These are phyloP conservation scores for Lycocerus yunnanus DNA, from an alignment of 2,888 invertebrate species.

Conservation along the genomic window DNA sequence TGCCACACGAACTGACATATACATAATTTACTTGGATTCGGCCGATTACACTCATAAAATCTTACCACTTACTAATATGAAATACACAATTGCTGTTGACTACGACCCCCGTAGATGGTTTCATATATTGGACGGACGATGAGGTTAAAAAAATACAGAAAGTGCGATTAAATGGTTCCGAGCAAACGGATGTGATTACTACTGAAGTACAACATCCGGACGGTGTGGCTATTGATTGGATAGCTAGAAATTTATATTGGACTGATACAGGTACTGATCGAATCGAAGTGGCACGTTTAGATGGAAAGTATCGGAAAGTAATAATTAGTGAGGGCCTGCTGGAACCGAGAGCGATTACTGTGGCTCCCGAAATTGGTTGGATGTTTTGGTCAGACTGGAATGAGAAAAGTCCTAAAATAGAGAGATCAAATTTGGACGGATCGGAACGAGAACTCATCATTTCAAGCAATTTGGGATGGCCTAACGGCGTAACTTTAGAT, in stretches of 20 bases:
- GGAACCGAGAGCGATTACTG: conserved; percentile 88
- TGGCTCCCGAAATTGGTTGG: conserved; percentile 86
- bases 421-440: conserved; percentile 84
- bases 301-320: conserved; percentile 72
- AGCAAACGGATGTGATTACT: conserved; percentile 57
- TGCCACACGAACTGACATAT: conserved; percentile 80
- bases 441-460: conserved; percentile 71
- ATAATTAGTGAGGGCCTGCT: conserved; percentile 82
- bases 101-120: conserved; percentile 83
- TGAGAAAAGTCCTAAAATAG: conserved; percentile 83
- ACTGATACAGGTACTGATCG: conserved; percentile 88
- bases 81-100: conserved; percentile 85
- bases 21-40: conserved; percentile 84
- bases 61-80: conserved; percentile 72
- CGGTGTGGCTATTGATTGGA: conserved; percentile 86
- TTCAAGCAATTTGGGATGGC: conserved; percentile 79
- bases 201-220: conserved; percentile 83
- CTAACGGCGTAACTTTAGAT: conserved; percentile 75
- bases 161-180: conserved; percentile 76
- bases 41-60: conserved; percentile 74
- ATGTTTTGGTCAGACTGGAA: conserved; percentile 97
- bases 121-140: conserved; percentile 91
- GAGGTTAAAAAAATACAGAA: conserved; percentile 77
- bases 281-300: conserved; percentile 85
- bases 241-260: conserved; percentile 89